Conservation (phyloP, 2,797 vertebrate genomes). For the Chelonia mydas region DNA sequence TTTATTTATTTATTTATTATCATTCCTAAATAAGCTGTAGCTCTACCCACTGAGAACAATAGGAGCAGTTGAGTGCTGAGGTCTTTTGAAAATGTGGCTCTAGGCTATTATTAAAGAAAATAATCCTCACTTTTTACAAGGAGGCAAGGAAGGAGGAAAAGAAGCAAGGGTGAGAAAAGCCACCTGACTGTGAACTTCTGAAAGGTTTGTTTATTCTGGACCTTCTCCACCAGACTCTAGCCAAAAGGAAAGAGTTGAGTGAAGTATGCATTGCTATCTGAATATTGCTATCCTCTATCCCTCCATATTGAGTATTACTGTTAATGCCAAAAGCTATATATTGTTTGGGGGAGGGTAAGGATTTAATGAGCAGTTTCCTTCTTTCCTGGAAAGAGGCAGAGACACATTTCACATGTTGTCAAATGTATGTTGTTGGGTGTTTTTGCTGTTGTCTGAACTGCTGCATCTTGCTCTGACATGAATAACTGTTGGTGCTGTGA, state of each 20-base stretch:
- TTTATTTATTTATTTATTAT: neutral
- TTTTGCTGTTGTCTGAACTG: constrained; percentile 39
- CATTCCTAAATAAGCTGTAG: neutral
- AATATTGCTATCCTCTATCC: neutral
- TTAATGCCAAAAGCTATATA: neutral
- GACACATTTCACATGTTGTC: constrained; percentile 34
- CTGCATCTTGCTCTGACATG: neutral
- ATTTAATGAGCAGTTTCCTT: constrained; percentile 12
- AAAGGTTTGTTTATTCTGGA: constrained; percentile 6
- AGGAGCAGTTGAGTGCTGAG: neutral
- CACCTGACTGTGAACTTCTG: neutral
- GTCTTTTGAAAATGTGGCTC: constrained; percentile 28
- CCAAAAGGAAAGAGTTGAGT: fast-evolving
- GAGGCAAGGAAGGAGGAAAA: neutral
- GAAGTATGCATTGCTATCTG: neutral
- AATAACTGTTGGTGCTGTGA: constrained; percentile 10
- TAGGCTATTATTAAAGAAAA: constrained; percentile 45
- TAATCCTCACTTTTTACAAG: neutral
- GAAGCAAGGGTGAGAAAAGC: constrained; percentile 16
- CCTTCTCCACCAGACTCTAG: neutral
- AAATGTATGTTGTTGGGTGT: neutral
- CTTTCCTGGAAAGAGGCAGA: neutral
- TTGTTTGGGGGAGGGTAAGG: neutral
- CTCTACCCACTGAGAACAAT: neutral
- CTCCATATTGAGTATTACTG: fast-evolving